Base-by-base conservation (phyloP, 1,140 invertebrate species). In the Drosophila sechellia region DNA sequence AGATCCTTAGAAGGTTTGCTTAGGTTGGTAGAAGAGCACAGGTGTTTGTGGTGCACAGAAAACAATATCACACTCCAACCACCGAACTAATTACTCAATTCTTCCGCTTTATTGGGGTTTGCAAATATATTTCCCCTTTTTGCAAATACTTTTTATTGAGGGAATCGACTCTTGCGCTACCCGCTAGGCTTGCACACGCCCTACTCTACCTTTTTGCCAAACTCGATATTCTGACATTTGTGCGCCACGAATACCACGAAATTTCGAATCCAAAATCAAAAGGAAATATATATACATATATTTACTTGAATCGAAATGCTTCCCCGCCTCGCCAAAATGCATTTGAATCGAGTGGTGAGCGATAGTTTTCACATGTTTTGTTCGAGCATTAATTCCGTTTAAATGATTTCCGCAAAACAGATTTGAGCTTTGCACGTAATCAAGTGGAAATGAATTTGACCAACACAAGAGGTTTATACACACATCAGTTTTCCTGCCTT, bases 331-430 rank as follows among this genome's bases (percentile, higher is more conserved):
- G 35, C 27, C 40, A 22, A 22, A 22, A 22, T 22, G 45, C 45
- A 48, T 73, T 74, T 17, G 17, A 68, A 43, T 60, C 37, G 48
- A 46, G 45, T 57, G 37, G 42, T 17, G 57, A 37, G 61, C 66
- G 79, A 87, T 87, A 89, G 84, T 89, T 89, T 89, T 84, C 85
- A 69, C 72, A 89, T 87, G 83, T 90, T 90, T 90, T 90, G 87
- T 90, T 90, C 71, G 50, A 71, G 77, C 70, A 90, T 90, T 90
- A 90, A 80, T 90, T 90, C 87, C 87, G 50, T 79, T 77, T 72
- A 90, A 90, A 76, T 90, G 87, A 72, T 72, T 90, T 81, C 70
- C 64, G 77, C 79, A 72, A 68, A 72, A 68, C 80, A 84, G 61
- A 76, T 78, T 86, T 78, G 61, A 76, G 84, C 73, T 69, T 77